phyloP scores from a whole-genome alignment of 1,140 invertebrate species.

The Nephotettix cincticeps region DNA sequence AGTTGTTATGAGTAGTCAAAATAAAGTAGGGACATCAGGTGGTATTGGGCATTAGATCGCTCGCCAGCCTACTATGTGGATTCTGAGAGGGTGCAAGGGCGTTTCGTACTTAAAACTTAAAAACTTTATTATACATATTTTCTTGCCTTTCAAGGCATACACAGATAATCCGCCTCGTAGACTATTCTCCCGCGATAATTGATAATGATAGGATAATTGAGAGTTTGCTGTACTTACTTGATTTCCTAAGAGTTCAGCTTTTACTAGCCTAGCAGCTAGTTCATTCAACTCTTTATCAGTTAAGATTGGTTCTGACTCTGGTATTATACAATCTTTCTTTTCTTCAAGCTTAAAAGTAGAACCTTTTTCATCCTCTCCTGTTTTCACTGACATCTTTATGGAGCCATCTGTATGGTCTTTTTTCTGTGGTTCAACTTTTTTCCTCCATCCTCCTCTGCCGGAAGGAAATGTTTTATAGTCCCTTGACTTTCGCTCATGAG shows the following conservation, averaged over 20 bases:
- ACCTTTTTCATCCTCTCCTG: background rate
- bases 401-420: constrained; percentile 18
- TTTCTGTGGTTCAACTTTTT: background rate
- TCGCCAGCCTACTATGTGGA: too few species aligned
- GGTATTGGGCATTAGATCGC: too few species aligned
- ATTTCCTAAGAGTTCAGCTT: constrained; percentile 89
- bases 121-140: too few species aligned
- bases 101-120: too few species aligned
- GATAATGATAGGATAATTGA: too few species aligned
- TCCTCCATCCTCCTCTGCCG: constrained; percentile 3
- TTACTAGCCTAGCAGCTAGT: constrained; percentile 82
- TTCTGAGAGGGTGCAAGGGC: too few species aligned
- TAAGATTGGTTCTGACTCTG: constrained; percentile 40
- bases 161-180: too few species aligned
- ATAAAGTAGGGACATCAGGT: too few species aligned
- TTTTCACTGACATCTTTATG: background rate
- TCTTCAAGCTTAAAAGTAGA: background rate
- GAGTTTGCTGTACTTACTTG: constrained; percentile 51
- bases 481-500: background rate
- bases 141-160: too few species aligned
- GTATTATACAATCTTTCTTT: constrained; percentile 31
- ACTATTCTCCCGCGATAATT: too few species aligned
- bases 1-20: too few species aligned
- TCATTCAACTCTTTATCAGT: constrained; percentile 54
- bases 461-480: background rate